Base-by-base conservation (phyloP, 2,113 vertebrate genomes). In the Micronycteris hirsuta region DNA sequence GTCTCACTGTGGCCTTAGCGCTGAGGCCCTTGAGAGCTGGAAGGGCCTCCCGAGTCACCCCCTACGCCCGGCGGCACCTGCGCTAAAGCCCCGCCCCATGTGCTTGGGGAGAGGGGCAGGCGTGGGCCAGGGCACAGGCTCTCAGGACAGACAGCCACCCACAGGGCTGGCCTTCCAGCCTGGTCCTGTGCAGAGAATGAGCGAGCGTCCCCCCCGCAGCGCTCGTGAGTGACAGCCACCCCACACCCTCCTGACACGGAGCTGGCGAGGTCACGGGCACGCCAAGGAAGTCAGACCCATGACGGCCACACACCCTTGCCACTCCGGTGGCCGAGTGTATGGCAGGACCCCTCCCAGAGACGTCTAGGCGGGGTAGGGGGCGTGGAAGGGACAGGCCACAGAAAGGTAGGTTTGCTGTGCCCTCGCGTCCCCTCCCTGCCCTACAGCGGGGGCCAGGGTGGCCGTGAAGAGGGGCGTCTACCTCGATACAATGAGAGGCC, bases 221-320 rank as follows among this genome's bases (percentile, higher is more conserved):
- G 4, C 26, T 6, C 33, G 15, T 19, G 12, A 45, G 19, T 12
- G 68, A 38, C 52, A 70, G 49, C 31, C 8, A 2, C 41, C 61
- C 45, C 71, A 61, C 49, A 24, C 16, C 16, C 54, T 87, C 45
- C 89, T 10, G 8, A 31, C 45, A 31, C 47, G 41, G 74, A 54
- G 13, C 2, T 1, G n/a, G 31, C 0, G 0, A 45, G 16, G 5
- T 31, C 49, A n/a, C 6, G 0, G 0, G 26, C 15, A 6, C 45
- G 13, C 82, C 36, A 22, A 36, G 73, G 49, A 17, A 67, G 8
- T 26, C 13, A 15, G 58, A 38, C 20, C 12, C 7, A 0, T 0
- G 14, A 28, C 26, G 1, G 38, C 22, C 49, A 9, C 3, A 4
- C 47, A 0, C 3, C 0, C 52, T 7, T 0, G 15, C 17, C 3